These are phyloP conservation scores for Drosophila erecta DNA, from an alignment of 1,140 invertebrate species.

Conservation along the genomic window DNA sequence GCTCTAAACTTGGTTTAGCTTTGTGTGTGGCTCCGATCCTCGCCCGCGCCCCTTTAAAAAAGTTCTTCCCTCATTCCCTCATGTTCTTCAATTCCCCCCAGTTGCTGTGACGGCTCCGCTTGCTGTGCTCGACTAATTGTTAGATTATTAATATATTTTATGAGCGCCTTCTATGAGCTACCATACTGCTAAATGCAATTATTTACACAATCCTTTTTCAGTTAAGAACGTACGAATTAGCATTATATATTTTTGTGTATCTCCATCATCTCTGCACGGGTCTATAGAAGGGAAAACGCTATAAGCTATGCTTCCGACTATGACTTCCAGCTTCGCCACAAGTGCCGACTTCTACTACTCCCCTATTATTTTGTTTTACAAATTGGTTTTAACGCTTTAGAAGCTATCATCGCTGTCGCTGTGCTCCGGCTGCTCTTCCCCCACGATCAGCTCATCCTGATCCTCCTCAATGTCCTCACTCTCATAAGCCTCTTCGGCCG, in stretches of 20 bases:
- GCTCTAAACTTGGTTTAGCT: constrained; percentile 49
- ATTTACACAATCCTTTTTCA: constrained; percentile 65
- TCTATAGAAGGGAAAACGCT: constrained; percentile 25
- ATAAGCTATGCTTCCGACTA: constrained; percentile 55
- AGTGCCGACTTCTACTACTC: background rate
- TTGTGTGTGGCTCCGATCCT: constrained; percentile 7
- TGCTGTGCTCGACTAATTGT: constrained; percentile 46
- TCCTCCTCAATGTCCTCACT: constrained; percentile 40
- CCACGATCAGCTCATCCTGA: constrained; percentile 54
- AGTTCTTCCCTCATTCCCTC: constrained; percentile 14
- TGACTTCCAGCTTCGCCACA: background rate
- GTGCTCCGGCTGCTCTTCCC: constrained; percentile 42
- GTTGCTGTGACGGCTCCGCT: constrained; percentile 72
- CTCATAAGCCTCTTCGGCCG: constrained; percentile 75
- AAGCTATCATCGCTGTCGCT: constrained; percentile 66
- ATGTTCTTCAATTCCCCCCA: constrained; percentile 5
- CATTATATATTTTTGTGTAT: constrained; percentile 27
- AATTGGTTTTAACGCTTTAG: constrained; percentile 60
- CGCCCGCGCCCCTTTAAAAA: constrained; percentile 42
- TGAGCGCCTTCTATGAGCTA: constrained; percentile 38
- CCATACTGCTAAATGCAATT: constrained; percentile 59
- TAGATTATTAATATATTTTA: constrained; percentile 15
- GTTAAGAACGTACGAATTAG: constrained; percentile 37
- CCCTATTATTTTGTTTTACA: constrained; percentile 62
- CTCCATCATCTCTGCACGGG: constrained; percentile 1